These are phyloP conservation scores for Poeciliopsis paucimaculata DNA, from an alignment of 2,797 vertebrate genomes.

Conservation along the genomic window DNA sequence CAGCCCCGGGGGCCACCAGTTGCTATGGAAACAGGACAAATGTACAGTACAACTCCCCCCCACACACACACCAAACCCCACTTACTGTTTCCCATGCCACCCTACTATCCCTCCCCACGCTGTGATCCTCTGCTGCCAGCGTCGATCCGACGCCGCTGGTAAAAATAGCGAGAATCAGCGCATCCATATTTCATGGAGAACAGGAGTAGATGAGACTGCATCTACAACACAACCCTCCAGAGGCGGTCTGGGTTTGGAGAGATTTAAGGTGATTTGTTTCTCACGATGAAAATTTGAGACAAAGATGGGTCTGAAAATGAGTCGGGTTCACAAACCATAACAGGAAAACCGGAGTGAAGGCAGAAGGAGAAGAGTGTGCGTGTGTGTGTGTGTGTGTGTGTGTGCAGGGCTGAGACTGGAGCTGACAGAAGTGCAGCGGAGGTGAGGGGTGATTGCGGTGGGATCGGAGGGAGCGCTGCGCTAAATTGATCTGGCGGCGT, in stretches of 20 bases:
- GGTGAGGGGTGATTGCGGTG: constrained; percentile 63
- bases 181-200: constrained; percentile 79
- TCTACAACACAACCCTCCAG: constrained; percentile 55
- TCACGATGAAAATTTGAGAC: constrained; percentile 42
- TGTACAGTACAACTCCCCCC: constrained; percentile 57
- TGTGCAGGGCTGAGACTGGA: constrained; percentile 36
- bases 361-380: not conserved
- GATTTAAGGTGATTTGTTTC: constrained; percentile 54
- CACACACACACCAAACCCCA: not conserved
- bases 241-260: constrained; percentile 47
- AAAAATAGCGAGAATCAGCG: constrained; percentile 80
- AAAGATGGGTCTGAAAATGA: constrained; percentile 34
- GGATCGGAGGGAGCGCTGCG: constrained; percentile 51
- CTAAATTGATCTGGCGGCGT: constrained; percentile 67
- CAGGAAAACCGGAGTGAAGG: constrained; percentile 26
- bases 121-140: constrained; percentile 79
- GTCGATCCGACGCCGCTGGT: constrained; percentile 71
- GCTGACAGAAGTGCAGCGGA: constrained; percentile 37
- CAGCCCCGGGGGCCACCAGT: constrained; percentile 71
- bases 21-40: constrained; percentile 82
- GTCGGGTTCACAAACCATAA: constrained; percentile 43
- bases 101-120: constrained; percentile 67
- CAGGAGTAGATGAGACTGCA: constrained; percentile 64
- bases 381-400: constrained; percentile 10
- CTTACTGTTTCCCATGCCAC: constrained; percentile 36